Conservation (phyloP, 2,113 vertebrate genomes). For the Solenodon paradoxus region DNA sequence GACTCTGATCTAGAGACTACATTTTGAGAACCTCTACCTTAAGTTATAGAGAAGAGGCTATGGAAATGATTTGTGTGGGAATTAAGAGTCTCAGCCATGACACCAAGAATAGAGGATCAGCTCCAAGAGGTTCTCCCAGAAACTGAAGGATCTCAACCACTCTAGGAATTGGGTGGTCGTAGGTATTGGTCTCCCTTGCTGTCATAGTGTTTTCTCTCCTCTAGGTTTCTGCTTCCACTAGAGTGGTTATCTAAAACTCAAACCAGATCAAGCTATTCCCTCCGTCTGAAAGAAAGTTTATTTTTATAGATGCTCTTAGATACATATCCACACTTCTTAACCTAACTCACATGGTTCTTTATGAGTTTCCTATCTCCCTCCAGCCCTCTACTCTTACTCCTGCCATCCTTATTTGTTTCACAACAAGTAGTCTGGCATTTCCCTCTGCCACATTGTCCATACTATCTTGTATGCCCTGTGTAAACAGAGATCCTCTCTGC, state of each 20-base stretch:
- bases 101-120: not conserved
- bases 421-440: not conserved
- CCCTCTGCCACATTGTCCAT: not conserved
- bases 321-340: not conserved
- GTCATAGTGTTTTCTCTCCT: not conserved
- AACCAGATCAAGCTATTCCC: not conserved
- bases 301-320: not conserved
- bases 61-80: not conserved
- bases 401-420: not conserved
- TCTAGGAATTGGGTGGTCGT: not conserved
- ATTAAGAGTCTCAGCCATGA: not conserved
- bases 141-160: not conserved
- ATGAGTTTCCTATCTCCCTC: not conserved
- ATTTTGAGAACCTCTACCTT: not conserved
- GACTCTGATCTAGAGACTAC: not conserved
- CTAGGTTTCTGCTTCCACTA: not conserved
- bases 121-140: not conserved
- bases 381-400: not conserved
- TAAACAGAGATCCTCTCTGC: not conserved
- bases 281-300: not conserved
- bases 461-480: not conserved
- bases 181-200: not conserved
- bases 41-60: not conserved
- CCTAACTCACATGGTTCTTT: not conserved
- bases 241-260: not conserved